Base-by-base conservation (phyloP, 2,113 vertebrate species). In the Pollimyrus isidori region DNA sequence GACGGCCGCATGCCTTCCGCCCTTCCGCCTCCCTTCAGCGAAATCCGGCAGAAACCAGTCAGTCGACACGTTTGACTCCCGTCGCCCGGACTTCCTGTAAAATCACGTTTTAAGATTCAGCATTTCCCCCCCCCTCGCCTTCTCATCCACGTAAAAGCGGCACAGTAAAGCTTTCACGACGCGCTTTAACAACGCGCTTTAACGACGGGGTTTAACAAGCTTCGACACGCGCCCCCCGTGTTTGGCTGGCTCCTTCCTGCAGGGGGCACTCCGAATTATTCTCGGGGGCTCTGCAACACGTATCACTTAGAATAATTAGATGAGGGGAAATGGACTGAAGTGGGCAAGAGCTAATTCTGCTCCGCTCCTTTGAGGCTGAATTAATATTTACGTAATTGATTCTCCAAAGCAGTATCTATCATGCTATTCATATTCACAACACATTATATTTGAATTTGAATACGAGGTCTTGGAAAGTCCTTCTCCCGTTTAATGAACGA, bases 151-250 rank as follows among this genome's bases (percentile, higher is more conserved):
- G 76, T 85, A 39, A 65, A 10, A 58, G 52, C 3, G 5, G 48
- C 52, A 76, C 62, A 49, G 62, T 90, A 86, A 89, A 80, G 84
- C 30, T 50, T 82, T 84, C 23, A 84, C 52, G 46, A n/a, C 45
- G 48, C 19, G 50, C 17, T 48, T 48, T 89, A 30, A 83, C 23
- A 39, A 52, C 76, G 42, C 35, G 4, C 19, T 52, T 89, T 84
- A 84, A 84, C 82, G n/a, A n/a, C 76, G 42, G 50, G 4, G 30
- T 52, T 89, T 84, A 84, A 84, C 82, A 23, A 48, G 82, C 82
- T 84, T n/a, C n/a, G 48, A 84, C 39, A 4, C 49, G 15, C n/a
- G 1, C 46, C 15, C 26, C n/a, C 26, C 6, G 52, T 23, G 3
- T 23, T 17, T 13, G 39, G 42, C 1, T 39, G 3, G 46, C 7